Percentiles rank a stretch among this genome's conserved stretches.
Conservation (phyloP, 2,113 vertebrate genomes). For the Podarcis muralis region DNA sequence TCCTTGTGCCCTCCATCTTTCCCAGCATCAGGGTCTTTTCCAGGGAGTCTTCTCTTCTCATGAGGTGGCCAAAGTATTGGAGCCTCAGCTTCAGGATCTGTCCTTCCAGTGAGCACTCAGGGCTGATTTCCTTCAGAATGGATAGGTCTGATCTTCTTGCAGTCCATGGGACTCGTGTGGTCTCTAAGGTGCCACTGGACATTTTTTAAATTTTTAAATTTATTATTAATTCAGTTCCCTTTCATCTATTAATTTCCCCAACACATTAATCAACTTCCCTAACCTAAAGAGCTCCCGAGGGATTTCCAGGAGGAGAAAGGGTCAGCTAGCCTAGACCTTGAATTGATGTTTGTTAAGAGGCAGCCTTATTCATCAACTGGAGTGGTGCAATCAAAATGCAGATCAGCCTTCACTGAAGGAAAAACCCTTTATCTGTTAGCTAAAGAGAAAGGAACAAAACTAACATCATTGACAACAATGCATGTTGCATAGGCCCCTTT, state of each 20-base stretch:
- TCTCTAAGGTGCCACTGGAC: too few relatives aligned
- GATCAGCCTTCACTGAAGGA: slow-evolving; percentile 25
- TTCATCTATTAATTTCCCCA: slow-evolving; percentile 48
- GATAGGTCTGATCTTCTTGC: too few relatives aligned
- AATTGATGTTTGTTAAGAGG: slow-evolving; percentile 32
- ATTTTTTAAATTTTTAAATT: too few relatives aligned
- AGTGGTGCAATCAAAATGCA: slow-evolving; percentile 59
- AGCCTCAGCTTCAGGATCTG: too few relatives aligned
- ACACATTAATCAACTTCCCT: slow-evolving; percentile 42
- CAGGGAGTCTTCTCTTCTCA: too few relatives aligned
- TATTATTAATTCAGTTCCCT: slow-evolving; percentile 46
- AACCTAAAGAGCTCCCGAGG: slow-evolving; percentile 17
- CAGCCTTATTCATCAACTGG: slow-evolving; percentile 34
- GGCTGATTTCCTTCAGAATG: too few relatives aligned
- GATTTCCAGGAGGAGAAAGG: not conserved
- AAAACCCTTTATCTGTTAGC: not conserved
- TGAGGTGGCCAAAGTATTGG: too few relatives aligned
- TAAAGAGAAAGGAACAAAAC: slow-evolving; percentile 19
- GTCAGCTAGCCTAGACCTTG: not conserved
- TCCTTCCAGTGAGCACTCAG: too few relatives aligned
- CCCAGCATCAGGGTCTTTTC: too few relatives aligned
- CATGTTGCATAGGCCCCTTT: slow-evolving; percentile 22
- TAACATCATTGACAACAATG: slow-evolving; percentile 23
- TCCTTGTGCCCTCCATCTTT: too few relatives aligned
- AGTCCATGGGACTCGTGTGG: too few relatives aligned